These are phyloP conservation scores for Lampropteryx suffumata DNA, from an alignment of 2,888 invertebrate genomes.

Conservation along the genomic window DNA sequence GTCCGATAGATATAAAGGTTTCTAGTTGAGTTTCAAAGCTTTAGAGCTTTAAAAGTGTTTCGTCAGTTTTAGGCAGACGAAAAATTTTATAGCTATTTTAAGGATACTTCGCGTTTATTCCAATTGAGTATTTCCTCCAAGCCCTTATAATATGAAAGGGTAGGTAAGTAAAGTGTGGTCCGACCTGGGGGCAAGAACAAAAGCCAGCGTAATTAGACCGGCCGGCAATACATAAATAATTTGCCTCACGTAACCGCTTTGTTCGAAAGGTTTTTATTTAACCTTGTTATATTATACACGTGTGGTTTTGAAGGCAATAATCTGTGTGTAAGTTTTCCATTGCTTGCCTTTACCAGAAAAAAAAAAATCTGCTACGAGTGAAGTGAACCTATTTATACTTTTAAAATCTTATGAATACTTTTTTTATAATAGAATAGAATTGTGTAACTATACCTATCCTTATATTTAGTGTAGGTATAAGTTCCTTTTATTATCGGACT, in stretches of 20 bases:
- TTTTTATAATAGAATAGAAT: too few species aligned
- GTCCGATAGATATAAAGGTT: too few species aligned
- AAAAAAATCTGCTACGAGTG: too few species aligned
- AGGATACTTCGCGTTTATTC: not conserved
- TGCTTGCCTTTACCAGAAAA: conserved; percentile 29
- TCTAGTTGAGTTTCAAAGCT: too few species aligned
- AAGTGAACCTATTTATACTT: too few species aligned
- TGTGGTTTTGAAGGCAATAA: conserved; percentile 44
- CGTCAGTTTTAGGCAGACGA: too few species aligned
- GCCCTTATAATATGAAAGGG: conserved; percentile 39
- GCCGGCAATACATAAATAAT: conserved; percentile 82
- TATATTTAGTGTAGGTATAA: too few species aligned
- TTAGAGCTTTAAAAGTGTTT: too few species aligned
- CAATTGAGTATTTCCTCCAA: conserved; percentile 1
- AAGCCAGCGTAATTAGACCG: conserved; percentile 79
- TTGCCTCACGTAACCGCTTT: conserved; percentile 79
- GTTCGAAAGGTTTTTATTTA: conserved; percentile 80
- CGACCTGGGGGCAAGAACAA: conserved; percentile 66
- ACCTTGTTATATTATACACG: conserved; percentile 67
- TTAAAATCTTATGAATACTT: too few species aligned
- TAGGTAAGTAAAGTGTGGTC: conserved; percentile 19
- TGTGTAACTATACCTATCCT: too few species aligned
- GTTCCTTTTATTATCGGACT: too few species aligned
- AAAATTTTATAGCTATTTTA: not conserved
- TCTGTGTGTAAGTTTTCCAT: conserved; percentile 36